These are phyloP conservation scores for Scaptodrosophila lebanonensis DNA, from an alignment of 1,140 invertebrate genomes.

Conservation along the genomic window DNA sequence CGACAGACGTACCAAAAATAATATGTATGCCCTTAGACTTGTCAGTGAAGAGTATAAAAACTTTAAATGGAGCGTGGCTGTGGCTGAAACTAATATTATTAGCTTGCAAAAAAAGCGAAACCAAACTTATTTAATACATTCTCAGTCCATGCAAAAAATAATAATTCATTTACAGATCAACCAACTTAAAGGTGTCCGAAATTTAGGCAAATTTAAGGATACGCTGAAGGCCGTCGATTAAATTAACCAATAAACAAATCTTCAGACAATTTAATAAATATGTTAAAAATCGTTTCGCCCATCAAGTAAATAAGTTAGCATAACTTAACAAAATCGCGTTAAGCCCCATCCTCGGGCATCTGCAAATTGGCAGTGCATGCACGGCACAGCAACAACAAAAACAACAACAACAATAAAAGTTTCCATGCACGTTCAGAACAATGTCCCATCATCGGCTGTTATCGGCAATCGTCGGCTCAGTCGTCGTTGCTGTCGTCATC, in stretches of 20 bases:
- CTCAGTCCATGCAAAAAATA: no score
- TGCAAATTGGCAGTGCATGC: conserved; percentile 52
- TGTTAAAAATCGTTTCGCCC: no score
- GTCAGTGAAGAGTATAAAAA: no score
- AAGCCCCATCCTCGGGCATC: conserved; percentile 12
- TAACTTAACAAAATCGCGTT: conserved; percentile 19
- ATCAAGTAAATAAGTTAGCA: conserved; percentile 42
- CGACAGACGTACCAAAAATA: no score
- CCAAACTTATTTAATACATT: no score
- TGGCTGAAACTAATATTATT: no score
- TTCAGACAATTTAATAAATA: no score
- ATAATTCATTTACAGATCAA: no score
- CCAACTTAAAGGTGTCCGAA: neutral
- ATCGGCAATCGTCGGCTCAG: conserved; percentile 12
- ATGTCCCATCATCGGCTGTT: neutral
- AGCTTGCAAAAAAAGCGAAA: no score
- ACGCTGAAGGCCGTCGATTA: conserved; percentile 7
- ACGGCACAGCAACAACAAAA: conserved; percentile 7
- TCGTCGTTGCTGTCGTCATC: conserved; percentile 17
- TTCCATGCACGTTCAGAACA: conserved; percentile 43
- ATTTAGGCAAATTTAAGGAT: conserved; percentile 17
- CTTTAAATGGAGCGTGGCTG: no score
- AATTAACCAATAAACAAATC: no score
- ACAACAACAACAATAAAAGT: conserved; percentile 20
- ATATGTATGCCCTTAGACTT: no score